These are phyloP conservation scores for Drosophila colorata DNA, from an alignment of 2,888 invertebrate genomes.

Conservation along the genomic window DNA sequence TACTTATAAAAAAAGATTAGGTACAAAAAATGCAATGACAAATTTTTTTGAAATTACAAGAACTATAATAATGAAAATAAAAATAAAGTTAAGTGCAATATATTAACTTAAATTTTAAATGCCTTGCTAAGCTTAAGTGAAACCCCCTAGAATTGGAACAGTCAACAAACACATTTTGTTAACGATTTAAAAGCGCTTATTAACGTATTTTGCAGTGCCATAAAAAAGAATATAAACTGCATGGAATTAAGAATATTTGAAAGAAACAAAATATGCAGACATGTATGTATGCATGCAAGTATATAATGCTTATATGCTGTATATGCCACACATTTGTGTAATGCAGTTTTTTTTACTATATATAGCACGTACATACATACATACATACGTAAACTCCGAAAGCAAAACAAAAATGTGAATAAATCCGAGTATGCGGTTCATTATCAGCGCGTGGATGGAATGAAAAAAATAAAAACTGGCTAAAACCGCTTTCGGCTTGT, in stretches of 20 bases:
- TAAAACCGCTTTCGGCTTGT: conserved; percentile 43
- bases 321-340: conserved; percentile 9
- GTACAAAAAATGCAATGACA: background rate
- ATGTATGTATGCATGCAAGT: background rate
- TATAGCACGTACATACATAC: conserved; percentile 1
- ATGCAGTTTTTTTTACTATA: conserved; percentile 15
- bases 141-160: conserved; percentile 12
- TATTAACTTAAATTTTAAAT: conserved; percentile 15
- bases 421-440: conserved; percentile 36
- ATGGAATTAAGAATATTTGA: conserved; percentile 29
- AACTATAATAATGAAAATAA: background rate
- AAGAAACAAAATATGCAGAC: conserved; percentile 4
- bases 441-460: conserved; percentile 44
- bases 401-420: conserved; percentile 32
- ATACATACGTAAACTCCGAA: conserved; percentile 21
- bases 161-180: conserved; percentile 31
- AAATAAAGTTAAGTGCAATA: background rate
- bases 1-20: background rate
- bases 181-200: conserved; percentile 26
- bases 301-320: conserved; percentile 2
- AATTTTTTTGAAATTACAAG: background rate
- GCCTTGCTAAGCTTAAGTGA: conserved; percentile 6
- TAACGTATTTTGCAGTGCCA: conserved; percentile 15
- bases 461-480: conserved; percentile 40
- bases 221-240: conserved; percentile 31